Evolutionary conservation across 1,140 invertebrate species (phyloP).

Genomic region (Brachystomella parvula): DNA sequence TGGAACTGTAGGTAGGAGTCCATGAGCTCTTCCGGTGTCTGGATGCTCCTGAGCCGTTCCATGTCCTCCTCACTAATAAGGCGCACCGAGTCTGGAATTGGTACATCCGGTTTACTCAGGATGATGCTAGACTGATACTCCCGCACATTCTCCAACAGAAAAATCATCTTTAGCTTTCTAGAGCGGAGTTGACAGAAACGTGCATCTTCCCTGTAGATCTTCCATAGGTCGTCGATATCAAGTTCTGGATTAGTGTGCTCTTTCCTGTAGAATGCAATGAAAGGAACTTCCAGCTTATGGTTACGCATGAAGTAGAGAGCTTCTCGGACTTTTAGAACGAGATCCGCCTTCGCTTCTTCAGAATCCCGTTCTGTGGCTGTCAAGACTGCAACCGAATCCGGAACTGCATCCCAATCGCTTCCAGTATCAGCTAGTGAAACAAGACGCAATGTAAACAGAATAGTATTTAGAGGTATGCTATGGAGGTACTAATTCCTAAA

Average conservation of each 20-base stretch:
- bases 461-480: too few relatives aligned
- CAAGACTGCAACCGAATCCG: too few relatives aligned
- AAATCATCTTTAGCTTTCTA: conserved; percentile 74
- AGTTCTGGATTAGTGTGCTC: conserved; percentile 93
- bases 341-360: conserved; percentile 47
- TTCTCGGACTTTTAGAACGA: conserved; percentile 81
- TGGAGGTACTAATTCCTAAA: too few relatives aligned
- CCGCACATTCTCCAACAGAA: conserved; percentile 85
- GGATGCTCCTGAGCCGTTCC: conserved; percentile 66
- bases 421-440: too few relatives aligned
- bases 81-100: conserved; percentile 70
- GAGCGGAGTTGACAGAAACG: conserved; percentile 85
- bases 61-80: conserved; percentile 80
- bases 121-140: conserved; percentile 79
- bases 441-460: too few relatives aligned
- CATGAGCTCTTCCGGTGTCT: conserved; percentile 82
- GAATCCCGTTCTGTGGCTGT: too few relatives aligned
- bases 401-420: too few relatives aligned
- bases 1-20: conserved; percentile 91
- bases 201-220: conserved; percentile 90
- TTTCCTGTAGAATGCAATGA: conserved; percentile 97
- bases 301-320: conserved; percentile 93
- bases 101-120: conserved; percentile 72
- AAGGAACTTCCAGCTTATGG: conserved; percentile 90
- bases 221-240: conserved; percentile 94